phyloP scores from a whole-genome alignment of 2,113 vertebrate species.

The Tragelaphus imberbis region DNA sequence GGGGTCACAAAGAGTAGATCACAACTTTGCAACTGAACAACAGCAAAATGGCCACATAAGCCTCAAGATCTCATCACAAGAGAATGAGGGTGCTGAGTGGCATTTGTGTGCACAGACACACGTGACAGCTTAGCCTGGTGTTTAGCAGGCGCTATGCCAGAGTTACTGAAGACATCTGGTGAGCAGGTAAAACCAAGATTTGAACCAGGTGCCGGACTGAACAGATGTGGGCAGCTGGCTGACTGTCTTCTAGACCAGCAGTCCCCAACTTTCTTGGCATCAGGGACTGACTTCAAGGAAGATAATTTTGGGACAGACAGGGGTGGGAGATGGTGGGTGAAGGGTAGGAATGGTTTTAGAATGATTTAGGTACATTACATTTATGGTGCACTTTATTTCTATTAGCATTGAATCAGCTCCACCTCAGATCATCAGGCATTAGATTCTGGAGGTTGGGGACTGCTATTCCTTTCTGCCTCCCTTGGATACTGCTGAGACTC shows the following conservation, averaged over 20 bases:
- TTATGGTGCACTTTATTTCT: neutral
- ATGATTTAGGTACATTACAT: neutral
- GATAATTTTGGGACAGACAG: neutral
- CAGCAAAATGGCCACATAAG: neutral
- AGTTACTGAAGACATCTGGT: neutral
- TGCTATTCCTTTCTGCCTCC: neutral
- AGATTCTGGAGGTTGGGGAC: neutral
- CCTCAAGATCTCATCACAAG: rapidly evolving
- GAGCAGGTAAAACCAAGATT: neutral
- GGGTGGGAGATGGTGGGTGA: neutral
- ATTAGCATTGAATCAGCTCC: neutral
- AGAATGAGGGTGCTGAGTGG: too few relatives aligned
- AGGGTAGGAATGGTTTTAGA: neutral
- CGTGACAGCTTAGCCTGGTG: rapidly evolving
- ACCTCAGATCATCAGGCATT: neutral
- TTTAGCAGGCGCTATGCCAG: too few relatives aligned
- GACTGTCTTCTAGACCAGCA: neutral
- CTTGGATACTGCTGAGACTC: too few relatives aligned
- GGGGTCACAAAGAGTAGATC: neutral
- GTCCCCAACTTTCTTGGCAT: neutral
- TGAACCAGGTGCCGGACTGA: neutral
- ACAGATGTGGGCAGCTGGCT: neutral
- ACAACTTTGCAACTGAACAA: neutral
- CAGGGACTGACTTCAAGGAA: neutral
- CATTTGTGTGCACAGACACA: rapidly evolving